A percentile compares a stretch with the other conserved stretches of the same genome.
Conservation (phyloP, 2,797 vertebrate genomes). For the Poecilia velifera region DNA sequence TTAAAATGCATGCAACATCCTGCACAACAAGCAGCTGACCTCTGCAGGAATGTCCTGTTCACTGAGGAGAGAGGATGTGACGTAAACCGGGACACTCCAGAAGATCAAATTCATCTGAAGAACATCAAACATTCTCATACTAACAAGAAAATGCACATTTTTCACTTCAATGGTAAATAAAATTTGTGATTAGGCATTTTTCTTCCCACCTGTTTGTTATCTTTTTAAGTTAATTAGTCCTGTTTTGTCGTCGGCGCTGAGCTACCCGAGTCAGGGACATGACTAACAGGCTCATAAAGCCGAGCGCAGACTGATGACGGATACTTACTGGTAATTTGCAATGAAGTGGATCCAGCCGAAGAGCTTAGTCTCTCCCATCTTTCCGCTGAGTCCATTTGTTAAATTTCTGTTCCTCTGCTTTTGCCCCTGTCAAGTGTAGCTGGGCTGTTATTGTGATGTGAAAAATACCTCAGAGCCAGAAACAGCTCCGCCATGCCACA, state of each 20-base stretch:
- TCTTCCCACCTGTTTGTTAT: neutral
- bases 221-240: neutral
- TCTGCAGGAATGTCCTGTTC: conserved; percentile 29
- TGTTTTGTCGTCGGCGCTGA: neutral
- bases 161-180: neutral
- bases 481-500: conserved; percentile 37
- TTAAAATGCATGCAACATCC: conserved; percentile 17
- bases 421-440: conserved; percentile 13
- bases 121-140: conserved; percentile 8
- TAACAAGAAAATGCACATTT: neutral
- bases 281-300: neutral
- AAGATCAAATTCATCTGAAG: neutral
- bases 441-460: conserved; percentile 38
- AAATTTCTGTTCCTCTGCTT: conserved; percentile 18
- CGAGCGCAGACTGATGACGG: neutral
- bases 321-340: conserved; percentile 10
- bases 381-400: conserved; percentile 21
- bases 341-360: neutral
- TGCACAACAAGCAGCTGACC: conserved; percentile 34
- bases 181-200: neutral
- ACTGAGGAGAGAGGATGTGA: conserved; percentile 38
- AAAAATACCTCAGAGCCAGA: conserved; percentile 45
- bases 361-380: neutral
- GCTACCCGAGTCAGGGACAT: neutral
- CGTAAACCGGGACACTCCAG: conserved; percentile 23